Base-by-base conservation (phyloP, 2,113 vertebrate species). In the Sinocyclocheilus anshuiensis region DNA sequence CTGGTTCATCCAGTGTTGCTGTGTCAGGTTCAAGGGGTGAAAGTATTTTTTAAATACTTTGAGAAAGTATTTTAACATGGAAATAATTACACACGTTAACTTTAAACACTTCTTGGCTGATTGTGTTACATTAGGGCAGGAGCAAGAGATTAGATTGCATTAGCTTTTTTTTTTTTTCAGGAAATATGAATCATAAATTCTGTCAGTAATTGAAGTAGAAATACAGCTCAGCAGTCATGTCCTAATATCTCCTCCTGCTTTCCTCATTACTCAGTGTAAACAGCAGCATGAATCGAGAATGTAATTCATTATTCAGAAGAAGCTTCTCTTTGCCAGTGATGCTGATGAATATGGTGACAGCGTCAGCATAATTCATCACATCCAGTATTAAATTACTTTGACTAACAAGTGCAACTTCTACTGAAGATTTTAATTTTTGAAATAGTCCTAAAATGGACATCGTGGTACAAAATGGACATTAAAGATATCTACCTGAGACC, bases 251-350 rank as follows among this genome's bases (percentile, higher is more conserved):
- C 18, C 55, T 61, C 18, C 79, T 45, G 59, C 59, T 4, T 42
- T 45, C 11, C 59, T 81, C 79, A 50, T 81, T 48, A 67, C 61
- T 67, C 59, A 55, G 24, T 29, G 61, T 81, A 65, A 81, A 81
- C 61, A 29, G 59, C 59, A 81, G 36, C 61, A 61, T 42, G 42
- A 11, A 81, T 48, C 48, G 59, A 67, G 8, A 65, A 1, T 29
- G 11, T 67, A 29, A 81, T 48, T 81, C 39, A 81, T 81, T 67
- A 81, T 81, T 81, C 15, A 81, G 61, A 67, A 67, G 36, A 67
- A 48, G 39, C 79, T 45, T 67, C 61, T 45, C 24, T 81, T 81
- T 65, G 61, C 39, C 39, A 81, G 48, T 77, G 39, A 65, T 67
- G n/a, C 61, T 67, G 79, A 67, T 67, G 59, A 65, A 67, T 81